Evolutionary conservation across 2,113 vertebrate genomes (phyloP).

Genomic region (Corynorhinus townsendii): DNA sequence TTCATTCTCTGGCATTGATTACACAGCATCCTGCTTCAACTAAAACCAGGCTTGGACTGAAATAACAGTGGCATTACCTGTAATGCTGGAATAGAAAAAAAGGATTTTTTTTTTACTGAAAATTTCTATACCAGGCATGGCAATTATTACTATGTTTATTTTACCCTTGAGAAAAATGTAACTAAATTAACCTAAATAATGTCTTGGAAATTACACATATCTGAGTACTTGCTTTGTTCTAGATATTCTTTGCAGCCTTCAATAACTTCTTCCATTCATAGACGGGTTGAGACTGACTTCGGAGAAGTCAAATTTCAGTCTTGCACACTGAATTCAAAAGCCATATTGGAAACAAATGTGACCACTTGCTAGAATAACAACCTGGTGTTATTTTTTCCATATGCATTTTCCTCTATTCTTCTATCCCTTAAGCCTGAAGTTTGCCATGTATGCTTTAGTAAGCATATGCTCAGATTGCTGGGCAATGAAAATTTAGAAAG

Average conservation of each 20-base stretch:
- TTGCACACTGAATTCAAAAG: conserved; percentile 73
- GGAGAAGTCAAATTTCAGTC: conserved; percentile 75
- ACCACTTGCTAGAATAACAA: conserved; percentile 79
- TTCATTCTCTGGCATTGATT: conserved; percentile 55
- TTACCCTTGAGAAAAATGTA: conserved; percentile 71
- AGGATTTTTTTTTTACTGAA: background rate
- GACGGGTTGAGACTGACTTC: conserved; percentile 21
- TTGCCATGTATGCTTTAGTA: conserved; percentile 79
- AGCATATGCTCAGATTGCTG: conserved; percentile 65
- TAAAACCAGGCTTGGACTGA: conserved; percentile 59
- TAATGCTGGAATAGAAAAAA: background rate
- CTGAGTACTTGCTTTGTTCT: conserved; percentile 52
- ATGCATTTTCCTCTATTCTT: conserved; percentile 65
- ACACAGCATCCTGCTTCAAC: conserved; percentile 17
- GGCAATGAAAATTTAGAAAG: conserved; percentile 70
- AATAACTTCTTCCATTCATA: conserved; percentile 72
- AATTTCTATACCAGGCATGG: conserved; percentile 36
- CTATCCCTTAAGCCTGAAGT: conserved; percentile 69
- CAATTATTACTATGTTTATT: conserved; percentile 73
- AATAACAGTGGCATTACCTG: conserved; percentile 57
- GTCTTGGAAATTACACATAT: conserved; percentile 71
- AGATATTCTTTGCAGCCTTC: conserved; percentile 61
- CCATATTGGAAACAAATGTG: conserved; percentile 84
- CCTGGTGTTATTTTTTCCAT: conserved; percentile 80
- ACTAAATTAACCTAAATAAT: conserved; percentile 67